Evolutionary conservation across 35 echinoderm and acorn worm genomes (phyloP), one percentile per base, ranked within the genome.

Genomic region (Nesometra sesokonis): DNA sequence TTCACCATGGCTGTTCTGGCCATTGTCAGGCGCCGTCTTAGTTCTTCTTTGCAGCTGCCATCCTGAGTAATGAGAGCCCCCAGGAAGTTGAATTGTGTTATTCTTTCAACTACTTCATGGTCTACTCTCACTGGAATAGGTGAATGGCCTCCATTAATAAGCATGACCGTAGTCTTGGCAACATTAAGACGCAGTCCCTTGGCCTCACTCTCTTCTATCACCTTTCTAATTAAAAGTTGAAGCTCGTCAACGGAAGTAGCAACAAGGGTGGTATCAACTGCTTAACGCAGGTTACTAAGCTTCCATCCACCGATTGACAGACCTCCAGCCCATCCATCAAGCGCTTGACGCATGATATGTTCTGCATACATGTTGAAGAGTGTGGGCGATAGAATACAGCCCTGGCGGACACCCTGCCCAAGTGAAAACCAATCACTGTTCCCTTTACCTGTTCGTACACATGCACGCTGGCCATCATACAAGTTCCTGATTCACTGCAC

Each of bases 351-450:
- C 88, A 89, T 89, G 31, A 89, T 88, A 29, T 5, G 33, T 31
- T 88, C 86, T 57, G 88, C 81, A 83, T 89, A 89, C 11, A 89
- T 29, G 38, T 89, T 89, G 88, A 89, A 89, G 2, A 84, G 80
- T 23, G 32, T 35, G 17, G 88, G 88, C 0, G 88, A 84, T 15
- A 90, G 67, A 0, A 84, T 90, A 29, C 88, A 90, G 0, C 88
- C 82, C 52, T 90, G 82, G 0, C 88, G 46, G n/a, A 90, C 82
- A 9, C 31, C 78, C 23, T 80, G 78, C 0, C 78, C 78, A 5
- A 80, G 78, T 9, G 32, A 15, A 35, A 90, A 84, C 88, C 82
- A 39, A 17, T 39, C 82, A 40, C 82, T 84, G 15, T 84, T 29
- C 13, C 82, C 82, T 43, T 84, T 84, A 4, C 30, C 82, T 84